phyloP scores from a whole-genome alignment of 2,888 invertebrate genomes.

The Allophyes oxyacanthae region DNA sequence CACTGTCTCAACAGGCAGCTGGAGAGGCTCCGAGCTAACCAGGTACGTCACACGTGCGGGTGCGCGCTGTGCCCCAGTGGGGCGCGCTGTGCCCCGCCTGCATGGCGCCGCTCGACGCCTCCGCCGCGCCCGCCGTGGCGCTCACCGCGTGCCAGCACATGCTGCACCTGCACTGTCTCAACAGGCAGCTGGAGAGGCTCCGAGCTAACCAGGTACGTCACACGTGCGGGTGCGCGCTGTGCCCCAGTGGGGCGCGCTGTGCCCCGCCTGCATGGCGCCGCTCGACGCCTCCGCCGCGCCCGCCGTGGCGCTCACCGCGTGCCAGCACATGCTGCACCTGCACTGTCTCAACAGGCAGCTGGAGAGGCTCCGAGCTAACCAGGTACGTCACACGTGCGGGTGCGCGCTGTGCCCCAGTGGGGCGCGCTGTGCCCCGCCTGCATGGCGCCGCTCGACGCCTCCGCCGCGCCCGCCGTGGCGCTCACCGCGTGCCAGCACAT shows the following conservation, averaged over 20 bases:
- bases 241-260: slow-evolving; percentile 91
- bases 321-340: slow-evolving; percentile 94
- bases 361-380: slow-evolving; percentile 88
- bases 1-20: slow-evolving; percentile 91
- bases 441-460: slow-evolving; percentile 87
- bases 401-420: slow-evolving; percentile 79
- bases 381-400: slow-evolving; percentile 6
- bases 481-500: slow-evolving; percentile 93
- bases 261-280: slow-evolving; percentile 92
- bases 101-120: slow-evolving; percentile 87
- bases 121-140: slow-evolving; percentile 24
- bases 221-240: neutral
- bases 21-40: slow-evolving; percentile 88
- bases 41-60: slow-evolving; percentile 7
- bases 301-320: slow-evolving; percentile 84
- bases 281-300: slow-evolving; percentile 64
- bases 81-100: slow-evolving; percentile 93
- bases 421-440: slow-evolving; percentile 93
- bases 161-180: slow-evolving; percentile 94
- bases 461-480: slow-evolving; percentile 24
- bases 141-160: slow-evolving; percentile 93
- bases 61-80: slow-evolving; percentile 79
- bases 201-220: slow-evolving; percentile 23
- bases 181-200: slow-evolving; percentile 89
- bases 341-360: slow-evolving; percentile 91